Evolutionary conservation across 2,888 invertebrate genomes (phyloP).

Genomic region (Ophraella communa): DNA sequence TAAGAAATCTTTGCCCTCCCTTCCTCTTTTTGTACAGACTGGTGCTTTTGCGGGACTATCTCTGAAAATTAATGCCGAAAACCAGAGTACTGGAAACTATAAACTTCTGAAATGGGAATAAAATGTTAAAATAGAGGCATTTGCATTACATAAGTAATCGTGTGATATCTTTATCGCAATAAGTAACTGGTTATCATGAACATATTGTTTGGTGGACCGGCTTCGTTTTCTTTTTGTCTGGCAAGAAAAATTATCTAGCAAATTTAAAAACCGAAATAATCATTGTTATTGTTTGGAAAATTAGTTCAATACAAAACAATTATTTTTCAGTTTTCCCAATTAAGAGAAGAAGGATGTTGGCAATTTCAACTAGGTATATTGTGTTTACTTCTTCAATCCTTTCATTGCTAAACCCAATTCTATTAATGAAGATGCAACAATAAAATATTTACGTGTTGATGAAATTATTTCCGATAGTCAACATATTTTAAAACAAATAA

Average conservation of each 20-base stretch:
- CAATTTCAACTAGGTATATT: too few species aligned
- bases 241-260: neutral
- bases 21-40: conserved; percentile 41
- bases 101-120: conserved; percentile 56
- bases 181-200: conserved; percentile 24
- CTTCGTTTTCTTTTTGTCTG: conserved; percentile 8
- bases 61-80: conserved; percentile 51
- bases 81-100: conserved; percentile 53
- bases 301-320: too few species aligned
- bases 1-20: conserved; percentile 48
- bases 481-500: too few species aligned
- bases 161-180: conserved; percentile 24
- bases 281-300: too few species aligned
- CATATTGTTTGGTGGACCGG: neutral
- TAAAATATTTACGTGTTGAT: too few species aligned
- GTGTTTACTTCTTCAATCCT: too few species aligned
- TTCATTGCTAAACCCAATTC: too few species aligned
- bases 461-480: too few species aligned
- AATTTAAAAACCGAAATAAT: neutral
- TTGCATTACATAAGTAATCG: conserved; percentile 48
- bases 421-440: too few species aligned
- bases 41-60: conserved; percentile 45
- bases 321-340: too few species aligned
- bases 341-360: too few species aligned
- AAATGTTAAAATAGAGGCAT: conserved; percentile 53